Conservation (phyloP, 2,113 vertebrate genomes). For the Illadopsis cleaveri region DNA sequence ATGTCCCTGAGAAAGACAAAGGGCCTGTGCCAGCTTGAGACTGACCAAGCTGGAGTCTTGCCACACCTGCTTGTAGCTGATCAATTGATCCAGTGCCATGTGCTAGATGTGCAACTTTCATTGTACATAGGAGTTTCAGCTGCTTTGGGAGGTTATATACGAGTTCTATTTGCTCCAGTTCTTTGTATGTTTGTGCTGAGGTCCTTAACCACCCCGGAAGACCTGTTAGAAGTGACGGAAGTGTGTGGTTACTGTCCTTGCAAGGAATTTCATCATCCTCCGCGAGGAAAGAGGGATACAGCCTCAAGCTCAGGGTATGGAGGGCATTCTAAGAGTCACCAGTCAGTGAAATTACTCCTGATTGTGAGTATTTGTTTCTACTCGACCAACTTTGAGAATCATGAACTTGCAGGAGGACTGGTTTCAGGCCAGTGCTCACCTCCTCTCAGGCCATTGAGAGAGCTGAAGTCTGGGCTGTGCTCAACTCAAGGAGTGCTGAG, state of each 20-base stretch:
- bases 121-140: neutral
- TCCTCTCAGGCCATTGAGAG: neutral
- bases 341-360: neutral
- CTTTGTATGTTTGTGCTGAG: neutral
- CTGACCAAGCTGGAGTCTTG: neutral
- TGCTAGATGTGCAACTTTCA: neutral
- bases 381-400: neutral
- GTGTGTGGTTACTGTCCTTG: neutral
- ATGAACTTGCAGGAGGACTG: neutral
- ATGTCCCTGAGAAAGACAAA: neutral
- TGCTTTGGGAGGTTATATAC: neutral
- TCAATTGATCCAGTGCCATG: fast-evolving
- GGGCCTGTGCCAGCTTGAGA: neutral
- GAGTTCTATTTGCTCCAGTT: neutral
- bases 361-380: neutral
- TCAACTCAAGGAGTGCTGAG: neutral
- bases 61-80: fast-evolving
- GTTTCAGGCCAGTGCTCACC: neutral
- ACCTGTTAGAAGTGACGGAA: neutral
- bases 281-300: neutral
- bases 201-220: fast-evolving
- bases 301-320: fast-evolving
- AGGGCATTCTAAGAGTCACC: neutral
- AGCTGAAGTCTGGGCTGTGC: neutral
- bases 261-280: neutral